Evolutionary conservation across 1,140 invertebrate species (phyloP).

Genomic region (Saccostrea cuccullata): DNA sequence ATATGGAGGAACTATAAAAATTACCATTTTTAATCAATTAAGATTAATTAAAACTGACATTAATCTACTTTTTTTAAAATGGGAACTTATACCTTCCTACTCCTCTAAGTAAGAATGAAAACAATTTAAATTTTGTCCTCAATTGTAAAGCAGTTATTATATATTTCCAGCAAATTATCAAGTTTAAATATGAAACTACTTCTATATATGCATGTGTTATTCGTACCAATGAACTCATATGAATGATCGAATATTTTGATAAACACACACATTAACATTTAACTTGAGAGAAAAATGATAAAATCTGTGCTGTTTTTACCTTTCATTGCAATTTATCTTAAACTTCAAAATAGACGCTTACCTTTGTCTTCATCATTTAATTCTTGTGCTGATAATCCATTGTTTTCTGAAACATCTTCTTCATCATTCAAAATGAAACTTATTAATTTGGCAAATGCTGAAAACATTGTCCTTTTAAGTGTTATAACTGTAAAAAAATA

Average conservation of each 20-base stretch:
- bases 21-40: no score
- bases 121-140: no score
- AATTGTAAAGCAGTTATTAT: neutral
- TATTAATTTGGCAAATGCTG: neutral
- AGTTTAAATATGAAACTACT: neutral
- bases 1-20: no score
- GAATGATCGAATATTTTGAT: neutral
- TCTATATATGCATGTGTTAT: neutral
- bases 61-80: no score
- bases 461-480: neutral
- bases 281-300: neutral
- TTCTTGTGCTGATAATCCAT: neutral
- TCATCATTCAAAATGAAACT: constrained; percentile 11
- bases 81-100: no score
- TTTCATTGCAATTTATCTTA: neutral
- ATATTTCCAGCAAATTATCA: neutral
- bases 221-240: neutral
- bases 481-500: neutral
- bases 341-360: neutral
- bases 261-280: neutral
- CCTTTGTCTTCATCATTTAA: neutral
- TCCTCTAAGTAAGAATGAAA: no score
- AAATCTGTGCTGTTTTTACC: neutral
- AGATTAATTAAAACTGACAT: no score
- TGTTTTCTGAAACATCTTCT: neutral